A percentile compares a stretch with the other conserved stretches of the same genome.
These are phyloP conservation scores for Epicampocera succincta DNA, from an alignment of 2,888 invertebrate species.

Conservation along the genomic window DNA sequence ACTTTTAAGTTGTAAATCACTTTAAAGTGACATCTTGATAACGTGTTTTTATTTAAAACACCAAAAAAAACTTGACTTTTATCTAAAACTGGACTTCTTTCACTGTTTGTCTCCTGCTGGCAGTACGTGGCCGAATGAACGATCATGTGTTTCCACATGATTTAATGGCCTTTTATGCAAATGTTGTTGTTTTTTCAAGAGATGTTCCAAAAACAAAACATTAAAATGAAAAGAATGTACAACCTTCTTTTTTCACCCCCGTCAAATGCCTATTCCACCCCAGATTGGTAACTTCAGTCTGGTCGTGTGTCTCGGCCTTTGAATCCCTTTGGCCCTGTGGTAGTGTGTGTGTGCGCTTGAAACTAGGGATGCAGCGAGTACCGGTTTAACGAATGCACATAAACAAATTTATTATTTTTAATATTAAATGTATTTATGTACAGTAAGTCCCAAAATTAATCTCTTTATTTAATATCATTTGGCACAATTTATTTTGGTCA, in stretches of 20 bases:
- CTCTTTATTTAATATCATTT: no score
- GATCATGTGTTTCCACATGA: slow-evolving; percentile 59
- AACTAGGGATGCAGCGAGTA: no score
- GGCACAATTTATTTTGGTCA: no score
- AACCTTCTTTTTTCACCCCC: slow-evolving; percentile 5
- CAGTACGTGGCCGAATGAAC: slow-evolving; percentile 22
- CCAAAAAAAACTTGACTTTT: slow-evolving; percentile 37
- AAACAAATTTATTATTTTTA: no score
- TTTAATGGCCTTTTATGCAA: slow-evolving; percentile 70
- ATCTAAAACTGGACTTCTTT: slow-evolving; percentile 44
- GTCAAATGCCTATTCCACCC: slow-evolving; percentile 37
- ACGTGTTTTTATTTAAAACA: slow-evolving; percentile 47
- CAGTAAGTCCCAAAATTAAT: no score
- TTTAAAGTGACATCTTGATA: slow-evolving; percentile 57
- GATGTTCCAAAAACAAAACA: slow-evolving; percentile 19
- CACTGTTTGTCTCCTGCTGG: slow-evolving; percentile 27
- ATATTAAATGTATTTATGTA: no score
- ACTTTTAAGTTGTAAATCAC: slow-evolving; percentile 58
- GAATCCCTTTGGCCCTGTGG: background rate
- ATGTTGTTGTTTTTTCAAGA: slow-evolving; percentile 36
- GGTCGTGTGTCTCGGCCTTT: background rate
- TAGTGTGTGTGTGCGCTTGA: slow-evolving; percentile 10
- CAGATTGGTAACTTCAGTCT: background rate
- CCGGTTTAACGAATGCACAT: background rate
- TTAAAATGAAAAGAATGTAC: slow-evolving; percentile 26